phyloP scores from a whole-genome alignment of 2,113 vertebrate species.

The Atrichornis clamosus region DNA sequence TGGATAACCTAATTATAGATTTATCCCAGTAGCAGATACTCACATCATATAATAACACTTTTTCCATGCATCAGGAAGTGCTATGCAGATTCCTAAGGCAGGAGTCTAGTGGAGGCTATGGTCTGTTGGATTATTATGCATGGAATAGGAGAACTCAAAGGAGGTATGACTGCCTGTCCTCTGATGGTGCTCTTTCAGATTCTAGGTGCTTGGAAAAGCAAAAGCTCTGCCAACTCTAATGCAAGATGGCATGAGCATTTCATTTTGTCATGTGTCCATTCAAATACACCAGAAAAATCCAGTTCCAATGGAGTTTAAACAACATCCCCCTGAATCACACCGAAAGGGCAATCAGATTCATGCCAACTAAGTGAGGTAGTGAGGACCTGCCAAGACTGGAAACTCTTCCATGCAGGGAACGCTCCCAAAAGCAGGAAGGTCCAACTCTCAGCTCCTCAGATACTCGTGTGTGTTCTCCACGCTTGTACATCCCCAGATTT shows the following conservation, averaged over 20 bases:
- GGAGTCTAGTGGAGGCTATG: not conserved
- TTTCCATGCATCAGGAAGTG: not conserved
- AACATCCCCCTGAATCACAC: not conserved
- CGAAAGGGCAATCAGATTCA: not conserved
- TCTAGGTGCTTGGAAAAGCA: not conserved
- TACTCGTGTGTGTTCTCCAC: not conserved
- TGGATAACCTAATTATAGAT: constrained; percentile 46
- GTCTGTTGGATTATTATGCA: not conserved
- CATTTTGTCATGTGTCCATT: not conserved
- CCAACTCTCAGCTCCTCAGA: not conserved
- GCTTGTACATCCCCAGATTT: not conserved
- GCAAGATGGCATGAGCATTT: not conserved
- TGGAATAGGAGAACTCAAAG: not conserved
- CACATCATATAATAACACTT: not conserved
- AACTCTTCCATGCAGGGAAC: not conserved
- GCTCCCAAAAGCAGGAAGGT: not conserved
- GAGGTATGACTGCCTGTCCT: not conserved
- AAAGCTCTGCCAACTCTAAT: not conserved
- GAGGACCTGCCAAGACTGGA: not conserved
- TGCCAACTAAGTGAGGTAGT: not conserved
- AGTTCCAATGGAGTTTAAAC: not conserved
- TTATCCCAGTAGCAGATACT: not conserved
- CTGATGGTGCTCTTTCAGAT: not conserved
- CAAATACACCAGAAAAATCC: not conserved
- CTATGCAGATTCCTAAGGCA: not conserved